Percentiles rank a stretch among this genome's conserved stretches.
Conservation (phyloP, 2,113 vertebrate species). For the Tinamus guttatus region DNA sequence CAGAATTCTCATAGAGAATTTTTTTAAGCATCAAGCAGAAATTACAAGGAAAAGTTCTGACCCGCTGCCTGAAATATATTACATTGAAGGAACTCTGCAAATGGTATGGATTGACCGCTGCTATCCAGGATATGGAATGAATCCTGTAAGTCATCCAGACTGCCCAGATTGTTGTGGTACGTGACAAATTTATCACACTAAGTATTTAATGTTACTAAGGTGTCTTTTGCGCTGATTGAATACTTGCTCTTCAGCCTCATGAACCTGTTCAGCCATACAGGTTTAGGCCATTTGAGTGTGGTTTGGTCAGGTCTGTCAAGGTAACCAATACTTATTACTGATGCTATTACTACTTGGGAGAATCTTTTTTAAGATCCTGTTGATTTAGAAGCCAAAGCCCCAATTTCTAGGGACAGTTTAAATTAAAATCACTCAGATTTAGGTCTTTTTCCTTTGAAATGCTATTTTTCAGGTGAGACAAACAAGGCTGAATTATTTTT, state of each 20-base stretch:
- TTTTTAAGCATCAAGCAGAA: slow-evolving; percentile 70
- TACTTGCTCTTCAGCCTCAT: neutral
- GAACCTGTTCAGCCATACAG: neutral
- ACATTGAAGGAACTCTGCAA: slow-evolving; percentile 66
- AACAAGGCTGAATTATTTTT: neutral
- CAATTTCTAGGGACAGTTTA: neutral
- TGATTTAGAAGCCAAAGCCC: neutral
- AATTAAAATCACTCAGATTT: neutral
- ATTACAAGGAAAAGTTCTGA: slow-evolving; percentile 12
- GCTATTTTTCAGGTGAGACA: neutral
- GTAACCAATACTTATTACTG: neutral
- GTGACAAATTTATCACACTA: neutral
- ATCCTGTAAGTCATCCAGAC: slow-evolving; percentile 37
- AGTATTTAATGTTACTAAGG: neutral
- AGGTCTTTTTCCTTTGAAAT: neutral
- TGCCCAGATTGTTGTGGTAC: slow-evolving; percentile 73
- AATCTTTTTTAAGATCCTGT: neutral
- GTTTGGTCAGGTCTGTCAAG: neutral
- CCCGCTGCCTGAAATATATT: slow-evolving; percentile 60
- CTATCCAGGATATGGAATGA: slow-evolving; percentile 66
- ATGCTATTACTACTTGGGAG: neutral
- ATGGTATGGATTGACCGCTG: slow-evolving; percentile 57
- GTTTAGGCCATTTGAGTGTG: neutral
- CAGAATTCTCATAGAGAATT: slow-evolving; percentile 65
- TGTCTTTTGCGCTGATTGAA: neutral